These are phyloP conservation scores for Drosophila buzzatii DNA, from an alignment of 2,888 invertebrate species.

Conservation along the genomic window DNA sequence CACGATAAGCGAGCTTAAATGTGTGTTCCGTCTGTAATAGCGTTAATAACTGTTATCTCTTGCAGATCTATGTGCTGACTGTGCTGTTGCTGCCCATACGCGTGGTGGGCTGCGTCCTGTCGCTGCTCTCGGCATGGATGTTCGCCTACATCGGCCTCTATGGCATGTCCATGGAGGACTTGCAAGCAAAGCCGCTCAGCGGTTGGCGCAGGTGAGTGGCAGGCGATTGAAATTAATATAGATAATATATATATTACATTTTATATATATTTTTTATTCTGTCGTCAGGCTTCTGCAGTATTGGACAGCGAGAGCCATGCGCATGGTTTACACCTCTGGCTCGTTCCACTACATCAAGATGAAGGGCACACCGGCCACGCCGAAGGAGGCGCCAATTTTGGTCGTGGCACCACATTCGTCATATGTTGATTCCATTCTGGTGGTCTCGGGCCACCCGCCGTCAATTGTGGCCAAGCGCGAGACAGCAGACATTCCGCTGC, in stretches of 20 bases:
- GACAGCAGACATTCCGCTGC: constrained; percentile 92
- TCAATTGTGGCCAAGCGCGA: constrained; percentile 96
- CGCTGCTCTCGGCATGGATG: constrained; percentile 93
- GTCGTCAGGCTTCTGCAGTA: constrained; percentile 87
- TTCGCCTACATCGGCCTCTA: constrained; percentile 93
- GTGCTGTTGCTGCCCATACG: constrained; percentile 93
- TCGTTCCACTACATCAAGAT: constrained; percentile 93
- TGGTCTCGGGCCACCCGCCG: constrained; percentile 93
- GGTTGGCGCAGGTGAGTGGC: constrained; percentile 95
- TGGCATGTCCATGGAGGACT: constrained; percentile 92
- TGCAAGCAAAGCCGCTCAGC: constrained; percentile 91
- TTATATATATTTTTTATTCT: not conserved
- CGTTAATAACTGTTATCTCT: constrained; percentile 81
- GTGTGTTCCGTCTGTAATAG: not conserved
- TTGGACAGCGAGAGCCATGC: constrained; percentile 89
- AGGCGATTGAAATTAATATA: too few species aligned
- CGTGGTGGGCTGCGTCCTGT: constrained; percentile 90
- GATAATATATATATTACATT: too few species aligned
- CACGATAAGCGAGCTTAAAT: constrained; percentile 19
- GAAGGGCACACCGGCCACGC: constrained; percentile 88
- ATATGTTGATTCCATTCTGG: constrained; percentile 94
- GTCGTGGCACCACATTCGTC: constrained; percentile 96
- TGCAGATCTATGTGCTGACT: constrained; percentile 94
- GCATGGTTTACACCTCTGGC: constrained; percentile 91
- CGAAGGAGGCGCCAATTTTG: constrained; percentile 92